These are phyloP conservation scores for Agrilus biguttatus DNA, from an alignment of 2,888 invertebrate species.

Conservation along the genomic window DNA sequence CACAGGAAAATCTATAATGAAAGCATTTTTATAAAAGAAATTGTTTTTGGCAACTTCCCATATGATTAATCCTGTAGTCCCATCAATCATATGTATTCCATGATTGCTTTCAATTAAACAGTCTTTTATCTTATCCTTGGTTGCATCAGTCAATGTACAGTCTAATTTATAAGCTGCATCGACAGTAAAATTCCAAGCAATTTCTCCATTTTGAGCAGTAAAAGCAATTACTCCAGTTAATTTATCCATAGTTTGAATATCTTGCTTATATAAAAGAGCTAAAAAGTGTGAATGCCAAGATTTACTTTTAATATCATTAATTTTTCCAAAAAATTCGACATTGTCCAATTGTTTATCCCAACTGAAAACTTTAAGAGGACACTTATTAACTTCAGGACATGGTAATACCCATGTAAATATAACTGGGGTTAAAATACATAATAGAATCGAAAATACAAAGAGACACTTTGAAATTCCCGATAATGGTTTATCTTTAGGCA, in stretches of 20 bases:
- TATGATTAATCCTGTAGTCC: constrained; percentile 43
- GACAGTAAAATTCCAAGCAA: constrained; percentile 54
- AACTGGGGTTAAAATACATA: constrained; percentile 55
- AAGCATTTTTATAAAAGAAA: constrained; percentile 36
- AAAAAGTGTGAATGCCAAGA: constrained; percentile 52
- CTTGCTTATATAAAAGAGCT: constrained; percentile 58
- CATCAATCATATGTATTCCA: constrained; percentile 48
- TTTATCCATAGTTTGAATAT: constrained; percentile 42
- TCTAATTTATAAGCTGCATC: constrained; percentile 58
- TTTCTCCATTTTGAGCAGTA: constrained; percentile 55
- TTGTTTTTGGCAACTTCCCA: constrained; percentile 46
- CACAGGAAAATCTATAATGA: constrained; percentile 52
- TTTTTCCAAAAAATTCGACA: constrained; percentile 53
- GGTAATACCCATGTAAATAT: constrained; percentile 65
- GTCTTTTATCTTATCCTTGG: constrained; percentile 55
- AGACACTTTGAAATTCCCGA: constrained; percentile 35
- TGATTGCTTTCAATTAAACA: constrained; percentile 61
- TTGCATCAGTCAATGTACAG: constrained; percentile 58
- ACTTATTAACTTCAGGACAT: constrained; percentile 55
- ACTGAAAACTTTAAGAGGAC: constrained; percentile 48
- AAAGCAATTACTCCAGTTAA: constrained; percentile 24
- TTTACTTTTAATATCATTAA: constrained; percentile 52
- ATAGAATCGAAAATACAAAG: constrained; percentile 53
- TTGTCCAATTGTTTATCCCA: constrained; percentile 56
- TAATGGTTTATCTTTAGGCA: constrained; percentile 1